phyloP scores from a whole-genome alignment of 2,113 vertebrate species.

The Arizona elegans region DNA sequence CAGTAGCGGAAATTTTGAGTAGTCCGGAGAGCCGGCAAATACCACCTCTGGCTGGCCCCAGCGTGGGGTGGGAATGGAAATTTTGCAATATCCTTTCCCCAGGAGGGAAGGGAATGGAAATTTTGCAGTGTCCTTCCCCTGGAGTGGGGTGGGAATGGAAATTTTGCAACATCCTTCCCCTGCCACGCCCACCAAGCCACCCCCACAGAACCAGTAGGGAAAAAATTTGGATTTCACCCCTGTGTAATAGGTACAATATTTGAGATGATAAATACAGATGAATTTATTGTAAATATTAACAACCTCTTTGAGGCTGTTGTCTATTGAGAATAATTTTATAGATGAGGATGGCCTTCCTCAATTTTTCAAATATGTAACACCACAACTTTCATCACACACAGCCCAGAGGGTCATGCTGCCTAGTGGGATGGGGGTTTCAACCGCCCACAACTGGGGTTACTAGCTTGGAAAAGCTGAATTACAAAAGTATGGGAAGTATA shows the following conservation, averaged over 20 bases:
- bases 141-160: too few relatives aligned
- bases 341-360: neutral
- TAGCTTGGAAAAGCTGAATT: neutral
- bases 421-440: neutral
- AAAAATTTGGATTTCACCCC: too few relatives aligned
- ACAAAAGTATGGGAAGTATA: neutral
- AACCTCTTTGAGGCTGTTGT: neutral
- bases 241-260: neutral
- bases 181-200: too few relatives aligned
- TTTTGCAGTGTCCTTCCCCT: too few relatives aligned
- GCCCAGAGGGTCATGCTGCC: neutral
- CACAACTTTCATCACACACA: neutral
- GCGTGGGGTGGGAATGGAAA: too few relatives aligned
- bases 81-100: too few relatives aligned
- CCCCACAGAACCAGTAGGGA: too few relatives aligned
- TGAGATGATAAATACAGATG: neutral
- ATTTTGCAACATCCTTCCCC: too few relatives aligned
- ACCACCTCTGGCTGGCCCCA: too few relatives aligned
- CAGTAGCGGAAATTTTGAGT: too few relatives aligned
- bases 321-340: neutral
- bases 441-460: neutral
- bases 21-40: too few relatives aligned
- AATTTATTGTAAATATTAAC: neutral
- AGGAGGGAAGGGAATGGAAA: too few relatives aligned
- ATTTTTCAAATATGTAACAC: neutral